These are phyloP conservation scores for Harmothoe impar DNA, from an alignment of 2,888 invertebrate species.

Conservation along the genomic window DNA sequence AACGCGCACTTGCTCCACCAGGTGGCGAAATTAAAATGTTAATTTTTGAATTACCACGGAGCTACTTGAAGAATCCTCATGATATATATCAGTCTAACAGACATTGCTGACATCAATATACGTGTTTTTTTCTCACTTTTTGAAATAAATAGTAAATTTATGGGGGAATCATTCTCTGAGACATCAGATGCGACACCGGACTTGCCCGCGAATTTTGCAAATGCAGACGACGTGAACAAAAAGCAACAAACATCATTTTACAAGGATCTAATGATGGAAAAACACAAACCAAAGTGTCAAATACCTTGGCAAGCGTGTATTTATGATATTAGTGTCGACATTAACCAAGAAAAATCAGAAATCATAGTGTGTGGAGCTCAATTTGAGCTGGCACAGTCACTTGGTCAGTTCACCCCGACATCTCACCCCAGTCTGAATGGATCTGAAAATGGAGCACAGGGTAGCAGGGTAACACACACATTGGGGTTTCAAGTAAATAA, in stretches of 20 bases:
- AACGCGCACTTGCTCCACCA: too few relatives aligned
- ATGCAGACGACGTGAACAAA: conserved; percentile 25
- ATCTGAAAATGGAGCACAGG: background rate
- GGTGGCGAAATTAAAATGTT: too few relatives aligned
- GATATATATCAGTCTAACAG: too few relatives aligned
- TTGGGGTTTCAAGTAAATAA: background rate
- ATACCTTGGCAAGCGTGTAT: background rate
- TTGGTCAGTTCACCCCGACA: background rate
- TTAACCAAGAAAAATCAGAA: background rate
- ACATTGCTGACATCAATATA: too few relatives aligned
- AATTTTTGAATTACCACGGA: too few relatives aligned
- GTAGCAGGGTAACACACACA: background rate
- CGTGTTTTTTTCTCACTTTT: too few relatives aligned
- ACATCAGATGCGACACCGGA: too few relatives aligned
- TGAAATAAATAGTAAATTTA: too few relatives aligned
- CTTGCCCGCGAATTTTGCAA: background rate
- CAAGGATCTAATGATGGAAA: background rate
- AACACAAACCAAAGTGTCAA: background rate
- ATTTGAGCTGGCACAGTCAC: conserved; percentile 21
- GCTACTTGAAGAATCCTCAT: too few relatives aligned
- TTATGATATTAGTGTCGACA: background rate
- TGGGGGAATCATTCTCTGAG: too few relatives aligned
- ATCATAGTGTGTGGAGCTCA: background rate
- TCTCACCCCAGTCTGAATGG: too few relatives aligned
- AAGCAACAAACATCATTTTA: background rate